Evolutionary conservation across 1,140 invertebrate species (phyloP).

Genomic region (Phymastichus coffea): DNA sequence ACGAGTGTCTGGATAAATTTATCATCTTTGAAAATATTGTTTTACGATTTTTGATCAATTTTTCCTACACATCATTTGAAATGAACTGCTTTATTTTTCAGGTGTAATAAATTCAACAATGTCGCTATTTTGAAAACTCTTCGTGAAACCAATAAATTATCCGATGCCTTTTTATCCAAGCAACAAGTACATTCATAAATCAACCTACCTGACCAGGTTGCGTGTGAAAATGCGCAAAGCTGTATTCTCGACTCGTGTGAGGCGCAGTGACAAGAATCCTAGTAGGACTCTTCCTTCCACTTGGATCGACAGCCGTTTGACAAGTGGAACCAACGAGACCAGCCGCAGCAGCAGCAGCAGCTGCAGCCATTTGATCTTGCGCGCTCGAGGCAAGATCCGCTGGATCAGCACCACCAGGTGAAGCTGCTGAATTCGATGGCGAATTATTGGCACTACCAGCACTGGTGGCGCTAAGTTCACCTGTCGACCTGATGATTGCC

Average conservation of each 20-base stretch:
- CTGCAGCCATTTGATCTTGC: conserved; percentile 47
- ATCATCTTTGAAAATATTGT: no score
- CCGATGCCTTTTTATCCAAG: no score
- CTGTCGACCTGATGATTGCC: conserved; percentile 89
- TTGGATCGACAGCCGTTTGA: conserved; percentile 54
- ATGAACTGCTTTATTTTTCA: no score
- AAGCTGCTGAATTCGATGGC: conserved; percentile 66
- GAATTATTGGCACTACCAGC: conserved; percentile 51
- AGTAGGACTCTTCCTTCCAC: conserved; percentile 53
- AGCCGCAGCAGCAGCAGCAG: conserved; percentile 39
- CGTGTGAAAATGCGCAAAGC: conserved; percentile 87
- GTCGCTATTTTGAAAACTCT: no score
- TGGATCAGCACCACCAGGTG: conserved; percentile 54
- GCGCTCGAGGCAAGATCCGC: conserved; percentile 45
- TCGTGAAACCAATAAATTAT: no score
- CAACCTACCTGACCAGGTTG: conserved; percentile 85
- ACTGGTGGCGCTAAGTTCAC: conserved; percentile 57
- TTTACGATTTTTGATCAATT: no score
- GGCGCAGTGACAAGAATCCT: conserved; percentile 54
- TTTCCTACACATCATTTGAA: no score
- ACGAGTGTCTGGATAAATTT: no score
- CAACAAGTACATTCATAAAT: no score
- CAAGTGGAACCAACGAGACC: conserved; percentile 54
- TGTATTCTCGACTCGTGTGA: conserved; percentile 70
- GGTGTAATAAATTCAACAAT: no score